Percentiles rank a stretch among this genome's conserved stretches.
These are phyloP conservation scores for Pandemis cinnamomeana DNA, from an alignment of 2,888 invertebrate genomes.

Conservation along the genomic window DNA sequence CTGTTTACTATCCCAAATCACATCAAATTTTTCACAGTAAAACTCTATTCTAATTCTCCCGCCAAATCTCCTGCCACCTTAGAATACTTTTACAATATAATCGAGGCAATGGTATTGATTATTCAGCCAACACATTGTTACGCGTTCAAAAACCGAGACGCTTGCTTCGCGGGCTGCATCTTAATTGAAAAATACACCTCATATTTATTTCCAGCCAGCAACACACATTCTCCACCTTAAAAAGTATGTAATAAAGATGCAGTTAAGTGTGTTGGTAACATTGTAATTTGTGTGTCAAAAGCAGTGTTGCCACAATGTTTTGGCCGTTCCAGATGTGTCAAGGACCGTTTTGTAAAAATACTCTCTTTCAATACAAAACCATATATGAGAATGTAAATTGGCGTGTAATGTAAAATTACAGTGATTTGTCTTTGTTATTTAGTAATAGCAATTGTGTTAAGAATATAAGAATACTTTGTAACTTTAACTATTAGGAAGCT, in stretches of 20 bases:
- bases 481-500: background rate
- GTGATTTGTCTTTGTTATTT: conserved; percentile 2
- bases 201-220: conserved; percentile 43
- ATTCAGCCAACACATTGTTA: conserved; percentile 72
- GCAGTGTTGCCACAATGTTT: conserved; percentile 61
- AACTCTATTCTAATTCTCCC: background rate
- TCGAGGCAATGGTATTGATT: conserved; percentile 63
- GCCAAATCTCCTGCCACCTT: conserved; percentile 9
- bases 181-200: conserved; percentile 58
- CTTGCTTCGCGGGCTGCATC: conserved; percentile 71
- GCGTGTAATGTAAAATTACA: background rate
- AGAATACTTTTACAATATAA: conserved; percentile 45
- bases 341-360: conserved; percentile 73
- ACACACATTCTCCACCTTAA: conserved; percentile 43
- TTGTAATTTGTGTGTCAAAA: conserved; percentile 48
- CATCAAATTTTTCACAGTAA: background rate
- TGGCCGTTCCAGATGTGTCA: conserved; percentile 75
- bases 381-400: conserved; percentile 20
- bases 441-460: background rate
- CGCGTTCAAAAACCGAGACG: conserved; percentile 68
- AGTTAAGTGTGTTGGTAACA: conserved; percentile 45
- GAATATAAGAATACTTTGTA: background rate
- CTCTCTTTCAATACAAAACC: conserved; percentile 11
- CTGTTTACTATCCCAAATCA: background rate
- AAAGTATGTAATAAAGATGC: conserved; percentile 41